These are phyloP conservation scores for Sterrhoptilus dennistouni DNA, from an alignment of 2,113 vertebrate species.

Conservation along the genomic window DNA sequence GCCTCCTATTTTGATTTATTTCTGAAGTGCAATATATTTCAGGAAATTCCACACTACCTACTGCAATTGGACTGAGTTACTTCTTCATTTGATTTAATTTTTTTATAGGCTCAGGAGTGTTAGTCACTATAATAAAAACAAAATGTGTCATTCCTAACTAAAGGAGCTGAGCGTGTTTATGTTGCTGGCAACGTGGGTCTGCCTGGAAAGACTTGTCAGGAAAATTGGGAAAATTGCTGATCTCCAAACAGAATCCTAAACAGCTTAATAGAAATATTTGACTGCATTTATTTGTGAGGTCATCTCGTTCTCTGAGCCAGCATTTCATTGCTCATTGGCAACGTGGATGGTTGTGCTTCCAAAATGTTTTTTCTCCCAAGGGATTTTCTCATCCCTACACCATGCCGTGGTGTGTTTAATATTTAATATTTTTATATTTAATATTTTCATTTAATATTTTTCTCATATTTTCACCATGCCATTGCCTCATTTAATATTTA, in stretches of 20 bases:
- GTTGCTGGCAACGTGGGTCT: neutral
- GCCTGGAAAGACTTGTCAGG: neutral
- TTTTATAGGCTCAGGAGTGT: neutral
- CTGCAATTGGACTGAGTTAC: neutral
- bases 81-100: neutral
- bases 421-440: neutral
- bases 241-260: constrained; percentile 1
- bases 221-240: neutral
- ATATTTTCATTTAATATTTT: neutral
- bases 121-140: constrained; percentile 17
- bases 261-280: neutral
- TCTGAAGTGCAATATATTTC: neutral
- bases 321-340: neutral
- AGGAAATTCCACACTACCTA: neutral
- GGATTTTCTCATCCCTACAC: neutral
- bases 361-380: neutral
- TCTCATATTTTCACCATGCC: too few species aligned
- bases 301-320: neutral
- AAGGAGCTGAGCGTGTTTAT: constrained; percentile 1
- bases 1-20: neutral
- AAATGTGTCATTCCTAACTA: neutral
- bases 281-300: neutral
- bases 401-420: neutral
- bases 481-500: neutral
- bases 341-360: neutral